phyloP scores from a whole-genome alignment of 2,888 invertebrate genomes.

The Drosophila ustulata region DNA sequence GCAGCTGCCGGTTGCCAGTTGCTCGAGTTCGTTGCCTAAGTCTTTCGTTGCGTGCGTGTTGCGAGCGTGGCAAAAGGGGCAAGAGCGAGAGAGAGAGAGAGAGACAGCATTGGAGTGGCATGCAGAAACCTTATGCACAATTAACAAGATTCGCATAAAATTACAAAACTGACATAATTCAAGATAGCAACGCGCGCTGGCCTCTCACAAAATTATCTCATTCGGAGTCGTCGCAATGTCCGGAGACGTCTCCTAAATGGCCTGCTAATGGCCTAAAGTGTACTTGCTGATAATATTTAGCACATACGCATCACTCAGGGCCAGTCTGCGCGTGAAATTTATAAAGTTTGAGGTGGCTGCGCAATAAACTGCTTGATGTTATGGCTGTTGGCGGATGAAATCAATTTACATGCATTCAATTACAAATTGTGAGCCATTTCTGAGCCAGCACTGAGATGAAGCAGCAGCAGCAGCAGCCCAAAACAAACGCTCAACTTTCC shows the following conservation, averaged over 20 bases:
- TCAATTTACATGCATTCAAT: conserved; percentile 82
- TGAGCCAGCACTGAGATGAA: conserved; percentile 6
- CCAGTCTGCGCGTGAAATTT: conserved; percentile 4
- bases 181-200: conserved; percentile 72
- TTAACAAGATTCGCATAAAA: conserved; percentile 77
- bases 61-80: neutral
- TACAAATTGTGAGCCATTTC: conserved; percentile 76
- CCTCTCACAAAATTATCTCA: conserved; percentile 67
- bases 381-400: conserved; percentile 65
- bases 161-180: conserved; percentile 83
- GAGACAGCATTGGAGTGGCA: conserved; percentile 1
- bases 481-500: conserved; percentile 41
- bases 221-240: conserved; percentile 47
- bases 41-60: conserved; percentile 60
- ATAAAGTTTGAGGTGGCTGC: conserved; percentile 44
- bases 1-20: conserved; percentile 55
- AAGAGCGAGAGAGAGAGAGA: neutral
- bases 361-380: conserved; percentile 61
- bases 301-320: conserved; percentile 66
- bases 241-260: conserved; percentile 67
- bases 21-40: conserved; percentile 70
- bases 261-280: conserved; percentile 82
- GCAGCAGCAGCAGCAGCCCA: conserved; percentile 3
- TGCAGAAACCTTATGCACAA: conserved; percentile 64
- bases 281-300: conserved; percentile 80